phyloP scores from a whole-genome alignment of 2,113 vertebrate genomes.

The Otolemur garnettii region DNA sequence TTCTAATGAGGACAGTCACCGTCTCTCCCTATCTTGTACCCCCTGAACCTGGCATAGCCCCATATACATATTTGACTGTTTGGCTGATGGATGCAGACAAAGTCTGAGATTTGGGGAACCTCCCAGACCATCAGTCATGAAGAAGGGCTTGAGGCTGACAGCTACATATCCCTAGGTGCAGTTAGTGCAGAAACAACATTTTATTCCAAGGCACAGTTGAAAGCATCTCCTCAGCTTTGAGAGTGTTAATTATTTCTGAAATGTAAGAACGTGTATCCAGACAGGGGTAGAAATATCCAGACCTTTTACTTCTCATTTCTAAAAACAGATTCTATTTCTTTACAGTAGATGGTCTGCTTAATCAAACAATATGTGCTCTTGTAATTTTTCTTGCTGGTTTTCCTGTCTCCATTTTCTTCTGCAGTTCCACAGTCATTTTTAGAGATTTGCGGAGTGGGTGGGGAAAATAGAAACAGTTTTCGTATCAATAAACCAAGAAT shows the following conservation, averaged over 20 bases:
- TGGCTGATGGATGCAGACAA: constrained; percentile 69
- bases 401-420: constrained; percentile 70
- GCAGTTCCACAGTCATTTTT: constrained; percentile 75
- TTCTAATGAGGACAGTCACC: not conserved
- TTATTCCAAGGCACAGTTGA: constrained; percentile 68
- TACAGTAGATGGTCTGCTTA: constrained; percentile 60
- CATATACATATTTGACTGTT: not conserved
- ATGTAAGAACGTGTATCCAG: constrained; percentile 55
- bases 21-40: not conserved
- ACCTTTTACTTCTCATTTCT: constrained; percentile 62
- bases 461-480: constrained; percentile 77
- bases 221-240: constrained; percentile 52
- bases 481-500: constrained; percentile 84
- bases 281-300: constrained; percentile 48
- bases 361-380: constrained; percentile 76
- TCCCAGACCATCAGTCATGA: constrained; percentile 70
- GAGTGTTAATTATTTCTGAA: constrained; percentile 76
- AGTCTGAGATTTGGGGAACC: constrained; percentile 64
- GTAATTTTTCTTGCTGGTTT: constrained; percentile 69
- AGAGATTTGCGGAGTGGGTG: constrained; percentile 69
- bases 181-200: constrained; percentile 66
- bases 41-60: not conserved
- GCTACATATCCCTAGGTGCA: constrained; percentile 37
- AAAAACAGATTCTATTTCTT: constrained; percentile 62
- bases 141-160: constrained; percentile 67